Conservation (phyloP, 2,797 vertebrate genomes). For the Lophius americanus region DNA sequence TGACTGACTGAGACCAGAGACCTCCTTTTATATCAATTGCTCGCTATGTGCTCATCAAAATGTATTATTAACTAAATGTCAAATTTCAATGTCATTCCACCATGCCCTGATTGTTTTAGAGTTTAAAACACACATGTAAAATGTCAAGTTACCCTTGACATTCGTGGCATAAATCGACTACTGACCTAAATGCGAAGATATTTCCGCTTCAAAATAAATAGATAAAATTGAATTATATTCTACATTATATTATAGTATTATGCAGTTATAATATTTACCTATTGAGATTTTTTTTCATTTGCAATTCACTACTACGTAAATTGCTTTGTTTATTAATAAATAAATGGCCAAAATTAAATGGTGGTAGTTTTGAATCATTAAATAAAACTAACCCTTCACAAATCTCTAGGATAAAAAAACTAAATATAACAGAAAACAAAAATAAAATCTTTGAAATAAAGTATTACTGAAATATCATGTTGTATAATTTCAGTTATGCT, state of each 20-base stretch:
- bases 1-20: not conserved
- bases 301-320: not conserved
- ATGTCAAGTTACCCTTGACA: conserved; percentile 46
- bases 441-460: not conserved
- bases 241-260: not conserved
- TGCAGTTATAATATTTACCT: not conserved
- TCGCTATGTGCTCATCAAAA: conserved; percentile 11
- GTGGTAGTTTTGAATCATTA: not conserved
- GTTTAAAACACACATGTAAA: conserved; percentile 25
- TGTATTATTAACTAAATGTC: conserved; percentile 67
- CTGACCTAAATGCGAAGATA: conserved; percentile 12
- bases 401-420: not conserved
- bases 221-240: not conserved
- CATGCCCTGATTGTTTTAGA: conserved; percentile 33
- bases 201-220: not conserved
- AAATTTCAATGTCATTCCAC: conserved; percentile 31
- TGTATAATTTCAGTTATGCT: conserved; percentile 2
- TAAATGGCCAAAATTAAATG: not conserved
- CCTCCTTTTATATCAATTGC: conserved; percentile 61
- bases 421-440: not conserved
- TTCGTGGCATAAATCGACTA: conserved; percentile 2
- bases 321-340: not conserved
- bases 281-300: not conserved
- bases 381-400: not conserved
- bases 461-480: not conserved